Evolutionary conservation across 2,113 vertebrate species (phyloP).

Genomic region (Hippoglossus stenolepis): DNA sequence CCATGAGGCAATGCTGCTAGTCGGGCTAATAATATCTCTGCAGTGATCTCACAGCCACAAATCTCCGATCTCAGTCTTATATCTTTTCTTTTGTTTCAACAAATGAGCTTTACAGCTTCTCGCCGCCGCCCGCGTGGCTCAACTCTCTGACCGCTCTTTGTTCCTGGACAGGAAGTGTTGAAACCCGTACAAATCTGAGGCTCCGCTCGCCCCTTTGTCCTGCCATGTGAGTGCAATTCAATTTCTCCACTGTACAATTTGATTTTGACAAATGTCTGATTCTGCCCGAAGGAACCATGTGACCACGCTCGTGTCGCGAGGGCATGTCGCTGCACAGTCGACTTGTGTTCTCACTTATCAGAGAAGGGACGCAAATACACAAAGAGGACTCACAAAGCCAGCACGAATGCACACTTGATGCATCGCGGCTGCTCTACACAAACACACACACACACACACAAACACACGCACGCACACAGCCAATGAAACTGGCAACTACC

Average conservation of each 20-base stretch:
- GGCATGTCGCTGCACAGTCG: slow-evolving; percentile 52
- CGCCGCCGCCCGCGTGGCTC: too few species aligned
- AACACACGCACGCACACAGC: slow-evolving; percentile 10
- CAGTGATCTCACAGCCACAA: not conserved
- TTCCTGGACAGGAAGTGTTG: not conserved
- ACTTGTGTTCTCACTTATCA: slow-evolving; percentile 59
- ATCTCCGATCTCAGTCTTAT: too few species aligned
- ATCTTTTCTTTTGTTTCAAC: too few species aligned
- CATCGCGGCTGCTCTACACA: not conserved
- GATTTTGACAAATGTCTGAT: slow-evolving; percentile 75
- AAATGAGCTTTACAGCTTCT: too few species aligned
- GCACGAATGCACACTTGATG: too few species aligned
- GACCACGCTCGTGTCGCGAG: slow-evolving; percentile 48
- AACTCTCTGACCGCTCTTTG: too few species aligned
- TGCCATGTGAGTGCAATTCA: slow-evolving; percentile 59
- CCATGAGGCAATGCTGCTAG: too few species aligned
- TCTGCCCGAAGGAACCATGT: slow-evolving; percentile 62
- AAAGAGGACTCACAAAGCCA: slow-evolving; percentile 2
- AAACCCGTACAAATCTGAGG: not conserved
- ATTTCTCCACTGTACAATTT: slow-evolving; percentile 66
- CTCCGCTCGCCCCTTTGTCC: slow-evolving; percentile 42
- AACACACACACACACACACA: slow-evolving; percentile 3
- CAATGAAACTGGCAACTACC: slow-evolving; percentile 45
- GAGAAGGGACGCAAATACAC: slow-evolving; percentile 29
- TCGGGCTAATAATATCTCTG: not conserved